Conservation (phyloP, 2,113 vertebrate genomes). For the Toxotes chatareus region DNA sequence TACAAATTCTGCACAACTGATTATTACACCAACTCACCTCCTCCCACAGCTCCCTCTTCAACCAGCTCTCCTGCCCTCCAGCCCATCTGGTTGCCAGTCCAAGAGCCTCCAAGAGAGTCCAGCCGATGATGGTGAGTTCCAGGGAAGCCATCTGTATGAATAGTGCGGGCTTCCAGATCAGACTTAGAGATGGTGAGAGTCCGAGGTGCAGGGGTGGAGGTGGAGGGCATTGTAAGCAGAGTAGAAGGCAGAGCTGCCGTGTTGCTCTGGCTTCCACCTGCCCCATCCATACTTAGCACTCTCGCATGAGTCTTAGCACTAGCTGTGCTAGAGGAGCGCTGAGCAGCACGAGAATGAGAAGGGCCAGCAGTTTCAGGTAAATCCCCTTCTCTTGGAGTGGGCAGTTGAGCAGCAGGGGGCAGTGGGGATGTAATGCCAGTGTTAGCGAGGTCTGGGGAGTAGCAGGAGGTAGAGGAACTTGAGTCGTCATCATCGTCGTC, state of each 20-base stretch:
- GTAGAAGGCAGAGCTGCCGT: slow-evolving; percentile 65
- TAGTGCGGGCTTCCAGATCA: slow-evolving; percentile 87
- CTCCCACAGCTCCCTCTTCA: slow-evolving; percentile 91
- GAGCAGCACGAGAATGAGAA: slow-evolving; percentile 84
- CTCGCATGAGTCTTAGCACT: slow-evolving; percentile 92
- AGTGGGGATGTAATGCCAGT: slow-evolving; percentile 69
- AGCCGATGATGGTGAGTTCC: slow-evolving; percentile 82
- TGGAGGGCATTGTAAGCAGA: slow-evolving; percentile 79
- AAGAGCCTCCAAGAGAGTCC: slow-evolving; percentile 84
- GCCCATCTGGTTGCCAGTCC: slow-evolving; percentile 87
- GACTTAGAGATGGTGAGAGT: slow-evolving; percentile 91
- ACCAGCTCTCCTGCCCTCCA: slow-evolving; percentile 85
- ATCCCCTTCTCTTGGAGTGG: slow-evolving; percentile 78
- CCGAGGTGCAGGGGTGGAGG: slow-evolving; percentile 79
- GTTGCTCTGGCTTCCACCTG: slow-evolving; percentile 78
- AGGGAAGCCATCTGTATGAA: slow-evolving; percentile 78
- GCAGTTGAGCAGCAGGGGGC: slow-evolving; percentile 73
- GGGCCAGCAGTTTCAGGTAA: slow-evolving; percentile 70
- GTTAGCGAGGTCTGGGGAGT: slow-evolving; percentile 86
- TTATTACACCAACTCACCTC: slow-evolving; percentile 82
- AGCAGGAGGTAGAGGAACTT: slow-evolving; percentile 91
- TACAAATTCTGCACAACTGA: neutral
- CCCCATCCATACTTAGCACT: slow-evolving; percentile 91
- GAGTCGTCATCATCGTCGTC: slow-evolving; percentile 83
- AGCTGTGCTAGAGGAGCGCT: slow-evolving; percentile 90